phyloP scores from a whole-genome alignment of 2,888 invertebrate species.

The Limenitis arthemis region DNA sequence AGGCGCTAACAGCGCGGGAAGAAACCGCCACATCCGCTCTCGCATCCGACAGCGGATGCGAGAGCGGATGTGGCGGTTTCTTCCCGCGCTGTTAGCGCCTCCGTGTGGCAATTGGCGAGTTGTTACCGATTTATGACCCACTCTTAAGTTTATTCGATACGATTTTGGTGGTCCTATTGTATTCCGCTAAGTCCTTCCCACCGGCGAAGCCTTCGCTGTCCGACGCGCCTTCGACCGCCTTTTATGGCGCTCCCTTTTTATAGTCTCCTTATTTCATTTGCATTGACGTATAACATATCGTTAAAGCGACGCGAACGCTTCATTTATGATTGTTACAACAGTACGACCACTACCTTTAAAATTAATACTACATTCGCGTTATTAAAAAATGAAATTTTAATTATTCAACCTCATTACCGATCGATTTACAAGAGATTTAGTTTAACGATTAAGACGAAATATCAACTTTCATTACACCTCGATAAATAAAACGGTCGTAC shows the following conservation, averaged over 20 bases:
- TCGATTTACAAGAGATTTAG: constrained; percentile 14
- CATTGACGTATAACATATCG: constrained; percentile 46
- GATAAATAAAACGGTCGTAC: constrained; percentile 17
- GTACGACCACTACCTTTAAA: constrained; percentile 8
- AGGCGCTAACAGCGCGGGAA: constrained; percentile 60
- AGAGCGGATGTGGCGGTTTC: constrained; percentile 61
- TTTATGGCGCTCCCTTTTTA: constrained; percentile 55
- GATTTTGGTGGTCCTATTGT: constrained; percentile 70
- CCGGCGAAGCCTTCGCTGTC: constrained; percentile 38
- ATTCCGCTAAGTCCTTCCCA: constrained; percentile 45
- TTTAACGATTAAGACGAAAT: constrained; percentile 20
- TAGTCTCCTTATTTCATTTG: constrained; percentile 55
- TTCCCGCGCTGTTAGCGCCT: constrained; percentile 60
- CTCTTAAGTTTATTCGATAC: constrained; percentile 63
- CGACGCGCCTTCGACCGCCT: constrained; percentile 45
- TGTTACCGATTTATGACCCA: constrained; percentile 65
- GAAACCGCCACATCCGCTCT: constrained; percentile 61
- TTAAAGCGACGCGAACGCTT: constrained; percentile 32
- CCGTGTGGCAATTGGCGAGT: constrained; percentile 67
- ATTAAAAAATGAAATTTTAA: constrained; percentile 11
- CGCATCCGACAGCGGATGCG: constrained; percentile 68
- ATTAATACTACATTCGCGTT: constrained; percentile 12
- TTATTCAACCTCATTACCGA: constrained; percentile 13
- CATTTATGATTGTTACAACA: constrained; percentile 26
- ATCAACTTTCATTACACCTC: constrained; percentile 24